These are phyloP conservation scores for Drosophila fuyamai DNA, from an alignment of 1,140 invertebrate species.

Conservation along the genomic window DNA sequence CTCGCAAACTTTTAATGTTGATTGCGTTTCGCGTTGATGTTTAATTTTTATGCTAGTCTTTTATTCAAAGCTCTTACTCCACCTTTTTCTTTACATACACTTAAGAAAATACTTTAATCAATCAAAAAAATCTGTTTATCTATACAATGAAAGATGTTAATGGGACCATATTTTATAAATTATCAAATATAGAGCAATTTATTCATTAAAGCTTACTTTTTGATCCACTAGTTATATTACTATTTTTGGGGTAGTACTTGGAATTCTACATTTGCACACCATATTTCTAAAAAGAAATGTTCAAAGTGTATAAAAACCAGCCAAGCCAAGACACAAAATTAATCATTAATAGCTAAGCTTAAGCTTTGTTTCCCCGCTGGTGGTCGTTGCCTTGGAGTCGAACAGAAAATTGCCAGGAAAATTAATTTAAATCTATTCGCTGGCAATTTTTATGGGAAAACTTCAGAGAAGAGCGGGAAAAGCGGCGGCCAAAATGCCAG, in stretches of 20 bases:
- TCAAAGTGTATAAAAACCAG: constrained; percentile 1
- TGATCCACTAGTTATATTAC: no score
- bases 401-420: constrained; percentile 57
- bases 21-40: constrained; percentile 76
- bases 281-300: background rate
- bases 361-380: constrained; percentile 33
- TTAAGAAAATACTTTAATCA: background rate
- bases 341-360: constrained; percentile 69
- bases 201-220: no score
- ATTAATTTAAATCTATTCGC: constrained; percentile 73
- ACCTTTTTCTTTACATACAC: constrained; percentile 1
- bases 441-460: constrained; percentile 68
- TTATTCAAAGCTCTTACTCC: constrained; percentile 39
- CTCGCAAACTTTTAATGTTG: constrained; percentile 78
- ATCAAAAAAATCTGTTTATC: background rate
- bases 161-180: no score
- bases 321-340: constrained; percentile 47
- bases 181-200: no score
- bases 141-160: no score
- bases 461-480: background rate
- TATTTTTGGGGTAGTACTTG: background rate
- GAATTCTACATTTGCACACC: no score
- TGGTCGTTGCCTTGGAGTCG: constrained; percentile 41
- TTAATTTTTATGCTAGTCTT: constrained; percentile 73
- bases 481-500: constrained; percentile 54